phyloP scores from a whole-genome alignment of 2,113 vertebrate genomes.

The Trematocara nigrifrons region DNA sequence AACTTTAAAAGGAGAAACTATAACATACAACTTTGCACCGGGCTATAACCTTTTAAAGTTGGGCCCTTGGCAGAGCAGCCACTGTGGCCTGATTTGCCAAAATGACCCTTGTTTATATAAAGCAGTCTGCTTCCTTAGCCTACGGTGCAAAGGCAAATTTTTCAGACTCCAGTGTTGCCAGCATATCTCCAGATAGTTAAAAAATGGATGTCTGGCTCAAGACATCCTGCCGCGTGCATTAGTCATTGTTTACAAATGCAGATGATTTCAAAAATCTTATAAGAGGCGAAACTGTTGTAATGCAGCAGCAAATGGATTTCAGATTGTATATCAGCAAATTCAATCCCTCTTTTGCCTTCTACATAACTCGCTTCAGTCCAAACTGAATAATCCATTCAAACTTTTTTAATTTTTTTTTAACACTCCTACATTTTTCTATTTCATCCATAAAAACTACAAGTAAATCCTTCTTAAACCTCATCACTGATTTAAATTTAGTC shows the following conservation, averaged over 20 bases:
- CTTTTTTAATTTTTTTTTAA: neutral
- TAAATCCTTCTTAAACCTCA: neutral
- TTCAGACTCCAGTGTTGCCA: neutral
- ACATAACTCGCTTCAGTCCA: neutral
- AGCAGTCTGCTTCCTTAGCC: neutral
- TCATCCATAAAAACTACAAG: neutral
- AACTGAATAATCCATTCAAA: neutral
- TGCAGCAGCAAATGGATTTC: neutral
- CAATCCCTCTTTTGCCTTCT: neutral
- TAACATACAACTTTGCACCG: neutral
- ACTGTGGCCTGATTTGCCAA: neutral
- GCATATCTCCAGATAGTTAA: neutral
- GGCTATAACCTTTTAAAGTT: neutral
- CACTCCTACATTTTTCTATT: neutral
- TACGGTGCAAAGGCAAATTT: neutral
- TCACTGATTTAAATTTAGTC: neutral
- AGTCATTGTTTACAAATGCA: neutral
- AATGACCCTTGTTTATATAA: neutral
- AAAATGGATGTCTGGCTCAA: neutral
- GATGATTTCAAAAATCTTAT: neutral
- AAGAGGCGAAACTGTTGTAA: neutral
- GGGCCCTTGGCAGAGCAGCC: neutral
- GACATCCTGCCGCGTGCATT: neutral
- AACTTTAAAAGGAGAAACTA: neutral
- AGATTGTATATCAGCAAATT: neutral